These are phyloP conservation scores for Synanthedon myopaeformis DNA, from an alignment of 2,888 invertebrate species.

Conservation along the genomic window DNA sequence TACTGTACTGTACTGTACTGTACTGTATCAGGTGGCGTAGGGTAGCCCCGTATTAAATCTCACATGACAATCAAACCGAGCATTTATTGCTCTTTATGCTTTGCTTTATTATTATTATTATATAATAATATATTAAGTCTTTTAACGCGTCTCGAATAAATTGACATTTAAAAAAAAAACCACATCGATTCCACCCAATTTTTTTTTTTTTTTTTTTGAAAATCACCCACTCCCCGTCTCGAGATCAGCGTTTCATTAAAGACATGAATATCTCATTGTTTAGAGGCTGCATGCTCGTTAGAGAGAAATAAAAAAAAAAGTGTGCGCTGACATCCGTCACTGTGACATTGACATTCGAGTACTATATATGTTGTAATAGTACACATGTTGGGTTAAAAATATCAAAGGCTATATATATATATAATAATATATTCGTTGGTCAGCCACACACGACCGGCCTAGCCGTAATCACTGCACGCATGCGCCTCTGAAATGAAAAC, in stretches of 20 bases:
- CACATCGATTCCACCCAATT: no score
- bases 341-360: no score
- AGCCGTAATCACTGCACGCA: conserved; percentile 66
- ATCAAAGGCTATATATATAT: conserved; percentile 8
- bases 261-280: conserved; percentile 4
- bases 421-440: conserved; percentile 26
- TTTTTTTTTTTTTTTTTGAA: no score
- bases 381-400: no score
- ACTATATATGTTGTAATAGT: no score
- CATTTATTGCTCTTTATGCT: conserved; percentile 53
- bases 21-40: conserved; percentile 71
- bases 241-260: background rate
- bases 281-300: conserved; percentile 66
- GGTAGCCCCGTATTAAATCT: conserved; percentile 61
- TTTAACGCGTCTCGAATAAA: background rate
- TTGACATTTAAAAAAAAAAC: no score
- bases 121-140: conserved; percentile 6
- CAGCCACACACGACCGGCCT: conserved; percentile 65
- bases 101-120: no score
- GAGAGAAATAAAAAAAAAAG: conserved; percentile 52
- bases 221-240: no score
- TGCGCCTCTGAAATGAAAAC: conserved; percentile 71
- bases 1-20: no score
- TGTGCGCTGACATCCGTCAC: conserved; percentile 55
- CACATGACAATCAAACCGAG: conserved; percentile 67